phyloP scores from a whole-genome alignment of 2,797 vertebrate genomes.

The Australoheros facetus region DNA sequence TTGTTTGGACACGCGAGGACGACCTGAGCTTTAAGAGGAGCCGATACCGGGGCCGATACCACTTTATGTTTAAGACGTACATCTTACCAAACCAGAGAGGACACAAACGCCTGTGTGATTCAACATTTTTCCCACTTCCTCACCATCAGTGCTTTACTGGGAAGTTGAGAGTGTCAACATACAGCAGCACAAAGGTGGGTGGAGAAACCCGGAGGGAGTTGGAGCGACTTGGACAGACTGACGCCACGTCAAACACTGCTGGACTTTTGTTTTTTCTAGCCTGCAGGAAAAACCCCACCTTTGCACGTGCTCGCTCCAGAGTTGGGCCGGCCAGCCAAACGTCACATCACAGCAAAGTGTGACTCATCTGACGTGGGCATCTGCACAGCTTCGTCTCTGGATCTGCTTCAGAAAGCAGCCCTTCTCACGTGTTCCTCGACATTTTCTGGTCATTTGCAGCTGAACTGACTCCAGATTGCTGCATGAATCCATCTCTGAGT shows the following conservation, averaged over 20 bases:
- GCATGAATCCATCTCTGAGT: background rate
- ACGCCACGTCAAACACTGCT: background rate
- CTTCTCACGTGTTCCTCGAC: background rate
- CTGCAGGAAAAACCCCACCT: background rate
- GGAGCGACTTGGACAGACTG: background rate
- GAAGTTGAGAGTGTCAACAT: background rate
- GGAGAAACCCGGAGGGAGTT: background rate
- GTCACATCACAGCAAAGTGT: background rate
- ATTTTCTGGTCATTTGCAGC: background rate
- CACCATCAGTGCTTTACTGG: background rate
- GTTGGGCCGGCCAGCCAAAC: background rate
- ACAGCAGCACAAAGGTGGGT: background rate
- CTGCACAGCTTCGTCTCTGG: background rate
- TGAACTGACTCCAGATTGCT: background rate
- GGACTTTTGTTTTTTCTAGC: constrained; percentile 4
- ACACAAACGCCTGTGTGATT: background rate
- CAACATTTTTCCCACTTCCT: background rate
- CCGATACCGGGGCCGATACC: too few relatives aligned
- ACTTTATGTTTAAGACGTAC: too few relatives aligned
- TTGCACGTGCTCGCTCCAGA: constrained; percentile 1
- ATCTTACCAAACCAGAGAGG: background rate
- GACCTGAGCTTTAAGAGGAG: too few relatives aligned
- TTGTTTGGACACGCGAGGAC: background rate
- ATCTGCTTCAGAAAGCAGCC: constrained; percentile 11
- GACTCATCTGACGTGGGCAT: constrained; percentile 8